Conservation (phyloP, 2,797 vertebrate species). For the Pangasius sanitwongsei region DNA sequence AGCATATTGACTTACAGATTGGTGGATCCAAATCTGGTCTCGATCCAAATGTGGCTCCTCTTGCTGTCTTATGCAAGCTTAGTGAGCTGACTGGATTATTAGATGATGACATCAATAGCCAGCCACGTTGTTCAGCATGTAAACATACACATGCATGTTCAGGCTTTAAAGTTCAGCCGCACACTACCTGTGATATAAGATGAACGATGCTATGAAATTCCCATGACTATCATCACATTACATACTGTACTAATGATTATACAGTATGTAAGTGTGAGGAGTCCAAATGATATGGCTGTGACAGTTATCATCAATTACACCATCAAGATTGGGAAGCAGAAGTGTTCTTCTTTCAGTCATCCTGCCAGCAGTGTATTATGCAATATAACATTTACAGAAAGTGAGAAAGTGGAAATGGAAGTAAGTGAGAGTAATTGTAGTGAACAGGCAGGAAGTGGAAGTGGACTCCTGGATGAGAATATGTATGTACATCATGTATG, state of each 20-base stretch:
- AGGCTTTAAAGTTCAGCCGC: background rate
- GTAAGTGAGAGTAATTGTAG: too few relatives aligned
- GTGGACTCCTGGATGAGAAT: background rate
- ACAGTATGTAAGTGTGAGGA: background rate
- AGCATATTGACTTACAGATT: conserved; percentile 4
- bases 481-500: background rate
- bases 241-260: background rate
- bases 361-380: background rate
- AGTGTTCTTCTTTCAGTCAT: background rate
- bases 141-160: background rate
- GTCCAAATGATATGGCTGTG: background rate
- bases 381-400: background rate
- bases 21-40: background rate
- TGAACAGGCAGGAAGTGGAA: too few relatives aligned
- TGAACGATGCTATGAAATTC: background rate
- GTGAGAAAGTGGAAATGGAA: background rate
- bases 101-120: background rate
- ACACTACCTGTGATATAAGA: background rate
- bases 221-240: background rate
- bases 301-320: background rate
- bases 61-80: background rate
- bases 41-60: conserved; percentile 15
- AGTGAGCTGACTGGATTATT: background rate
- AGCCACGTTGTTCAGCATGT: background rate
- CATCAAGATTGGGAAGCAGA: background rate